phyloP scores from a whole-genome alignment of 2,113 vertebrate species.

The Puffinus mauretanicus region DNA sequence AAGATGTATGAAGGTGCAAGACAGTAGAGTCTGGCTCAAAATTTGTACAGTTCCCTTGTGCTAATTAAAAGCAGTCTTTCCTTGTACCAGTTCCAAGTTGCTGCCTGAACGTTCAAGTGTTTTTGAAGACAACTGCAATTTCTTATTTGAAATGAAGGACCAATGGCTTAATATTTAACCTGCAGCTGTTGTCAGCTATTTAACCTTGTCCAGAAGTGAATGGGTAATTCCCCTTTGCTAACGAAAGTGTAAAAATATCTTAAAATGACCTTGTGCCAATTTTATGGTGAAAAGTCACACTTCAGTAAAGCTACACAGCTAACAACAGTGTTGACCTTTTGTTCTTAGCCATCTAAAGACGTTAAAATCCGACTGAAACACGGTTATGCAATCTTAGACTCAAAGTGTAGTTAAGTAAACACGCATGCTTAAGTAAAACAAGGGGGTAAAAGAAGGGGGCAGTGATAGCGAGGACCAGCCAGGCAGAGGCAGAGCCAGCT shows the following conservation, averaged over 20 bases:
- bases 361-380: neutral
- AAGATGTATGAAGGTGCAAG: neutral
- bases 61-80: neutral
- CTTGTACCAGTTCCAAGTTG: neutral
- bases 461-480: neutral
- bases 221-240: neutral
- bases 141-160: neutral
- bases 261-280: constrained; percentile 14
- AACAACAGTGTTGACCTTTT: neutral
- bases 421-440: neutral
- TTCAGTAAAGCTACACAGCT: constrained; percentile 13
- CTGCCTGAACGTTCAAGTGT: neutral
- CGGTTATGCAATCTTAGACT: neutral
- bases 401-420: neutral
- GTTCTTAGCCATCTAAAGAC: neutral
- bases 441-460: neutral
- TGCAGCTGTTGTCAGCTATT: neutral
- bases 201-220: constrained; percentile 44
- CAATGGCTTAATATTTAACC: constrained; percentile 43
- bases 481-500: neutral
- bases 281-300: constrained; percentile 19
- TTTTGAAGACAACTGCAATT: neutral
- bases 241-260: neutral
- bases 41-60: neutral
- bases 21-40: neutral